phyloP scores from a whole-genome alignment of 92 coral and sea anemone genomes.

The Phenganax subtilis region DNA sequence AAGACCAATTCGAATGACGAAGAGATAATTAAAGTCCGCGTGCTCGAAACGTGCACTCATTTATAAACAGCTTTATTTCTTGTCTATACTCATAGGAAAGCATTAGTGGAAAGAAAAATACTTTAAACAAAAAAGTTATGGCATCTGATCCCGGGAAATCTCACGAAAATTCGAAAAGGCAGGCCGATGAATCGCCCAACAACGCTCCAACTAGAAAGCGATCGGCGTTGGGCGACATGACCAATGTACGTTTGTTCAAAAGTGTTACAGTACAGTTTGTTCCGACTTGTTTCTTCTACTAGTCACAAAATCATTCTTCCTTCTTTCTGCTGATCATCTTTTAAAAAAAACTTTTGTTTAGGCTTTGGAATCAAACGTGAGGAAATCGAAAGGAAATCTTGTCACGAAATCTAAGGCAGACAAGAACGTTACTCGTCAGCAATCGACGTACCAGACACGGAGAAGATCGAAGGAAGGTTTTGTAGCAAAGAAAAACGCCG shows the following conservation, averaged over 20 bases:
- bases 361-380: constrained; percentile 12
- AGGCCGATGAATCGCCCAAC: constrained; percentile 70
- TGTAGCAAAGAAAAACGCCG: constrained; percentile 33
- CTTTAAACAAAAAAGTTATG: constrained; percentile 50
- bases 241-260: constrained; percentile 63
- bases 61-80: constrained; percentile 10
- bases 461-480: constrained; percentile 24
- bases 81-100: constrained; percentile 34
- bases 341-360: background rate
- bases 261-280: background rate
- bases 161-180: constrained; percentile 66
- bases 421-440: constrained; percentile 24
- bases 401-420: constrained; percentile 23
- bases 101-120: constrained; percentile 38
- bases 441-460: constrained; percentile 21
- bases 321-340: background rate
- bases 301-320: background rate
- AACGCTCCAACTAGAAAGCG: constrained; percentile 82
- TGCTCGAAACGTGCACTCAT: constrained; percentile 15
- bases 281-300: background rate
- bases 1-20: constrained; percentile 20
- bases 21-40: constrained; percentile 1
- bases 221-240: constrained; percentile 91
- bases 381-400: background rate
- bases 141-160: constrained; percentile 45